Base-by-base conservation (phyloP, 2,888 invertebrate species). In the Tinea semifulvella region DNA sequence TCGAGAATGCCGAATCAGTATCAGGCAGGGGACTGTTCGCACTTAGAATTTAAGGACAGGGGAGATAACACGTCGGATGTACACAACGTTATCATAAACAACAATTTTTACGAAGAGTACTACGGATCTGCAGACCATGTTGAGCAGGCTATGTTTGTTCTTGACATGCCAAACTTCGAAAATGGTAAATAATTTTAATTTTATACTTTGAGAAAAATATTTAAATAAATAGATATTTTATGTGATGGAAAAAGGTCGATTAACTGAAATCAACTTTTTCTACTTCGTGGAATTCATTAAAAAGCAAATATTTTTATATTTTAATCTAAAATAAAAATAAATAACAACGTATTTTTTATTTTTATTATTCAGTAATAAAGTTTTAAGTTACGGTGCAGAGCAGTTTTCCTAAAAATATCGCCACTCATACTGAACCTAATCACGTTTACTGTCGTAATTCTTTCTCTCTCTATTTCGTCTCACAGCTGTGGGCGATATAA, bases 11-110 rank as follows among this genome's bases (percentile, higher is more conserved):
- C 54, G 7, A 59, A 54, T 16, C 43, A 48, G 0, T 45, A 46
- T 0, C 56, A 57, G 39, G 54, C 47, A 0, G 64, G 60, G 0
- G 68, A 70, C n/a, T 79, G 77, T 47, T 58, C 69, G 0, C 47
- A 44, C 0, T 48, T 67, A 11, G 49, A 60, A 3, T 49, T 75
- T 7, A 46, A 40, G 0, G 46, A 44, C 7, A 22, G 8, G 25
- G 22, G 45, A 38, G 11, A 51, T 42, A 45, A 46, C 1, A 42
- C 7, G 2, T 46, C 48, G 16, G 18, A 26, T 8, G 42, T 27
- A 4, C 45, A 55, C 13, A 51, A 50, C 2, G 51, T 67, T 1
- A 14, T 43, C 13, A 54, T 73, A 1, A 59, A 54, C 18, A 53
- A 58, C 1, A 75, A 76, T 51, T 74, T 76, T 48, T 48, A 49